Conservation (phyloP, 2,888 invertebrate species). For the Diabrotica balteata region DNA sequence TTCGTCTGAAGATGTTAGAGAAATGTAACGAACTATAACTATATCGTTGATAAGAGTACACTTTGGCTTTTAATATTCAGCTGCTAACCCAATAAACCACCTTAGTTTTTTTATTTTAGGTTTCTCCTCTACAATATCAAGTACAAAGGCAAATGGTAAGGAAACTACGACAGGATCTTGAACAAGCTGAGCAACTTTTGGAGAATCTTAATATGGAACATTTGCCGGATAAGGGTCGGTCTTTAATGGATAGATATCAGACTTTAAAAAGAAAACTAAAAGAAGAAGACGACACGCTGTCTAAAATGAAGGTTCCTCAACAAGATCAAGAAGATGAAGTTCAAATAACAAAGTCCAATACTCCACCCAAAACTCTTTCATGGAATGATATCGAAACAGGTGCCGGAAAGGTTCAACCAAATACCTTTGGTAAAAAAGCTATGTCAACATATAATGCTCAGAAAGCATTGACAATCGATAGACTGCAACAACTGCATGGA, state of each 20-base stretch:
- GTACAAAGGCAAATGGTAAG: constrained; percentile 31
- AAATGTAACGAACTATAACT: too few species aligned
- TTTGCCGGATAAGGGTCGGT: constrained; percentile 72
- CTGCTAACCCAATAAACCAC: too few species aligned
- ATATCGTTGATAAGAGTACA: too few species aligned
- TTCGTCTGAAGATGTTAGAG: too few species aligned
- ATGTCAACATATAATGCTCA: constrained; percentile 74
- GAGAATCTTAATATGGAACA: constrained; percentile 51
- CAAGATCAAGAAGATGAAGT: constrained; percentile 39
- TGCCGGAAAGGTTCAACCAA: constrained; percentile 64
- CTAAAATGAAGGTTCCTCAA: constrained; percentile 61
- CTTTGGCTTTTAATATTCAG: too few species aligned
- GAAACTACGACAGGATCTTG: constrained; percentile 35
- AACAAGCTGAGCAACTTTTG: constrained; percentile 38
- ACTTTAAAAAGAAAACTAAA: constrained; percentile 61
- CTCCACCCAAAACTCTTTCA: constrained; percentile 42
- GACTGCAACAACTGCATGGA: constrained; percentile 74
- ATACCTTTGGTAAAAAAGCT: constrained; percentile 68
- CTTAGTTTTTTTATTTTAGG: constrained; percentile 16
- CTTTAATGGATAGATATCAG: constrained; percentile 62
- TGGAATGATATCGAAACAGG: constrained; percentile 67
- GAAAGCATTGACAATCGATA: constrained; percentile 73
- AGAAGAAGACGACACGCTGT: constrained; percentile 62
- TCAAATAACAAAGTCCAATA: background rate
- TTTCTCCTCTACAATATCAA: constrained; percentile 23